These are phyloP conservation scores for Oscheius sp. DNA, from an alignment of 2,888 invertebrate genomes.

Conservation along the genomic window DNA sequence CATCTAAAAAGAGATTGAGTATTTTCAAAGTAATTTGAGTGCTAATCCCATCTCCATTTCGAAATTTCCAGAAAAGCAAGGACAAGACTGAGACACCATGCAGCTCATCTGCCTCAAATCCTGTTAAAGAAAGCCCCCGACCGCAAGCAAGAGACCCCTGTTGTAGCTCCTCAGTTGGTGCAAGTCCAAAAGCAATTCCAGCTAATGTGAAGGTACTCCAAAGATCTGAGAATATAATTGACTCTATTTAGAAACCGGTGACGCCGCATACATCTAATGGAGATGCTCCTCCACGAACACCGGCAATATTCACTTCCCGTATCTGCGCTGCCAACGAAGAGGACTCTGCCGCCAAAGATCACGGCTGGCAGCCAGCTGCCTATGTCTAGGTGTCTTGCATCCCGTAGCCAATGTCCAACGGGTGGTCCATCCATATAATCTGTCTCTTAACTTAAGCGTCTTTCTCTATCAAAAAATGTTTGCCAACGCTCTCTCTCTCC, in stretches of 20 bases:
- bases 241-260: constrained; percentile 8
- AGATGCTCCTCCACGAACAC: constrained; percentile 43
- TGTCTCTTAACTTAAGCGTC: constrained; percentile 17
- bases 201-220: neutral
- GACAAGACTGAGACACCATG: constrained; percentile 10
- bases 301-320: constrained; percentile 40
- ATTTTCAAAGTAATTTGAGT: constrained; percentile 30
- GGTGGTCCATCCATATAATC: constrained; percentile 2
- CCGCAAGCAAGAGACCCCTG: constrained; percentile 16
- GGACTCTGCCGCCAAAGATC: neutral
- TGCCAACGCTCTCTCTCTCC: constrained; percentile 16
- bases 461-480: constrained; percentile 18
- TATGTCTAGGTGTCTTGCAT: too few species aligned
- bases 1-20: constrained; percentile 32
- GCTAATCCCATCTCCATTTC: neutral
- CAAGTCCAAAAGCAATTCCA: constrained; percentile 15
- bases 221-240: neutral
- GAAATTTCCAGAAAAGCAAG: constrained; percentile 12
- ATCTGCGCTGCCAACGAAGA: constrained; percentile 27
- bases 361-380: constrained; percentile 53
- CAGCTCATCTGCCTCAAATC: neutral
- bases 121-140: constrained; percentile 6
- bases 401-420: neutral
- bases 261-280: constrained; percentile 31
- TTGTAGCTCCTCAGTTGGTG: constrained; percentile 3